Percentiles rank a stretch among this genome's conserved stretches.
These are phyloP conservation scores for Planiliza haematocheilus DNA, from an alignment of 2,113 vertebrate species.

Conservation along the genomic window DNA sequence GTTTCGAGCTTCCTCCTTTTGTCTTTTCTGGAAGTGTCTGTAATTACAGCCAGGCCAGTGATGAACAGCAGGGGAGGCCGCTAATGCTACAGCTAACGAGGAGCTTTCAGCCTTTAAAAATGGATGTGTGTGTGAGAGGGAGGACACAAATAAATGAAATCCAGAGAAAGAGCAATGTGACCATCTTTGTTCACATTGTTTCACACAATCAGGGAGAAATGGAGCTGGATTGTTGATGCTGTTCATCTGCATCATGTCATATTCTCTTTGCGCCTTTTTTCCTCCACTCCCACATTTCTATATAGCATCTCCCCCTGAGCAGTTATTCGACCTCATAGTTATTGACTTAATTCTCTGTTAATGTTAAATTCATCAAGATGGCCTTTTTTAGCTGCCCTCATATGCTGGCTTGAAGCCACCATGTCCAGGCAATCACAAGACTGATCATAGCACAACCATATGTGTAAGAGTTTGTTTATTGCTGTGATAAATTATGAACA, in stretches of 20 bases:
- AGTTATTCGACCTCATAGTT: not conserved
- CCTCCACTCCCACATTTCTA: not conserved
- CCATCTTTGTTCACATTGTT: conserved; percentile 35
- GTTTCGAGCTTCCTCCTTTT: conserved; percentile 53
- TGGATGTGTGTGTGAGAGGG: conserved; percentile 3
- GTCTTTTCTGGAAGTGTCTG: conserved; percentile 59
- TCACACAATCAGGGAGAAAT: conserved; percentile 13
- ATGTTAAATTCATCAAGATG: not conserved
- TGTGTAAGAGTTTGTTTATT: too few relatives aligned
- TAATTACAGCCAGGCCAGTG: conserved; percentile 61
- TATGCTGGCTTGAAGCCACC: too few relatives aligned
- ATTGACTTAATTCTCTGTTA: not conserved
- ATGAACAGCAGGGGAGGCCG: conserved; percentile 39
- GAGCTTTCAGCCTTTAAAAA: conserved; percentile 42
- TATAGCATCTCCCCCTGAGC: too few relatives aligned
- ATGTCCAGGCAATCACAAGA: too few relatives aligned
- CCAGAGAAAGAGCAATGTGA: conserved; percentile 29
- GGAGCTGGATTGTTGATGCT: conserved; percentile 1
- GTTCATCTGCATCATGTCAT: conserved; percentile 10
- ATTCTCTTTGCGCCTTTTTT: not conserved
- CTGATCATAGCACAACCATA: too few relatives aligned
- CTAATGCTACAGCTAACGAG: conserved; percentile 46
- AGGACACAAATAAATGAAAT: not conserved
- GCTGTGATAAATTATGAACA: too few relatives aligned
- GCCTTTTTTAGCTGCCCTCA: too few relatives aligned